These are phyloP conservation scores for Esox lucius DNA, from an alignment of 2,797 vertebrate species.

Conservation along the genomic window DNA sequence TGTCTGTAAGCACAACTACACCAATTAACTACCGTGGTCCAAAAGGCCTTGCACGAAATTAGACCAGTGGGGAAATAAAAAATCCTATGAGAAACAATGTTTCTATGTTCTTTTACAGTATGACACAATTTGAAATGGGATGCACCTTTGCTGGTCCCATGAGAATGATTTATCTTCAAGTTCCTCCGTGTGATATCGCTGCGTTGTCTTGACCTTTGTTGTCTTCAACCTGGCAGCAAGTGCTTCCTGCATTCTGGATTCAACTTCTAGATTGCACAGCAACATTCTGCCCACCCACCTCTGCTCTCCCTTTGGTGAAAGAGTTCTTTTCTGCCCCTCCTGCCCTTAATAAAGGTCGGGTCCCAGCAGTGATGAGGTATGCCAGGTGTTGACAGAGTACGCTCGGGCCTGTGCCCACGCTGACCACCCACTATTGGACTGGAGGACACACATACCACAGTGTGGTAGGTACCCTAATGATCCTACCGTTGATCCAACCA, in stretches of 20 bases:
- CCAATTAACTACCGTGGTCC: too few relatives aligned
- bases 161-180: too few relatives aligned
- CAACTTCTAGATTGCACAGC: not conserved
- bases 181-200: too few relatives aligned
- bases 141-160: too few relatives aligned
- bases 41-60: too few relatives aligned
- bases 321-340: conserved; percentile 43
- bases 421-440: conserved; percentile 84
- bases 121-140: too few relatives aligned
- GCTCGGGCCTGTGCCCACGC: conserved; percentile 91
- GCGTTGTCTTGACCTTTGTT: too few relatives aligned
- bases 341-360: conserved; percentile 74
- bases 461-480: conserved; percentile 80
- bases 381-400: conserved; percentile 90
- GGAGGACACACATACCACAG: conserved; percentile 81
- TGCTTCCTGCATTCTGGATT: too few relatives aligned
- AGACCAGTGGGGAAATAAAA: too few relatives aligned
- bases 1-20: conserved; percentile 84
- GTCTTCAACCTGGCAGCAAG: too few relatives aligned
- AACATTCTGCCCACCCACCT: not conserved
- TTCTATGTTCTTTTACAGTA: too few relatives aligned
- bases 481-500: not conserved
- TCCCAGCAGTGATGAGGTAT: conserved; percentile 80
- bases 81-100: too few relatives aligned
- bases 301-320: conserved; percentile 22